Conservation (phyloP, 2,797 vertebrate genomes). For the Phalanger gymnotis region DNA sequence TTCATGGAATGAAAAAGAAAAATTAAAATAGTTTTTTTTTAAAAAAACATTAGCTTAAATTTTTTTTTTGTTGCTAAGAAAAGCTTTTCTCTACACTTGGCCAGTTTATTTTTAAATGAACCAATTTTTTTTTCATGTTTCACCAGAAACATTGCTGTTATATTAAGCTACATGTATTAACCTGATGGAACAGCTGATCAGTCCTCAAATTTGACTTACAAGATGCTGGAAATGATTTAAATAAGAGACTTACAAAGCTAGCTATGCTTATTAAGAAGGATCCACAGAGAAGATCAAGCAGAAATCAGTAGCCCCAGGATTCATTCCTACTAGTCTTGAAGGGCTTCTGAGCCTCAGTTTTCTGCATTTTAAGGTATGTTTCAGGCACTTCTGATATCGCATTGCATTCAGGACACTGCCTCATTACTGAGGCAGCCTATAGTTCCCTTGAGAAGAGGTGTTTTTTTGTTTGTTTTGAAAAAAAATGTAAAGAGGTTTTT, state of each 20-base stretch:
- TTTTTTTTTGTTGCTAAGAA: not conserved
- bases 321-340: not conserved
- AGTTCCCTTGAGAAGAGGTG: not conserved
- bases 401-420: not conserved
- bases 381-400: not conserved
- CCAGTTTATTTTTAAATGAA: not conserved
- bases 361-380: not conserved
- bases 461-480: not conserved
- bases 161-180: not conserved
- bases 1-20: not conserved
- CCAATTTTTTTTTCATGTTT: not conserved
- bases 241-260: not conserved
- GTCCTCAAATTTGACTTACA: not conserved
- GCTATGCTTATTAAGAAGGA: not conserved
- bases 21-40: not conserved
- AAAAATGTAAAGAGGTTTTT: not conserved
- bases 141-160: not conserved
- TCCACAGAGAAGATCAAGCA: not conserved
- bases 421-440: not conserved
- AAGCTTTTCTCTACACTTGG: not conserved
- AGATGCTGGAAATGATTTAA: not conserved
- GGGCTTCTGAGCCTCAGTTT: not conserved
- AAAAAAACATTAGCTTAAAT: not conserved
- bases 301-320: not conserved
- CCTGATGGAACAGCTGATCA: not conserved